phyloP scores from a whole-genome alignment of 1,140 invertebrate genomes.

The Melipona quadrifasciata region DNA sequence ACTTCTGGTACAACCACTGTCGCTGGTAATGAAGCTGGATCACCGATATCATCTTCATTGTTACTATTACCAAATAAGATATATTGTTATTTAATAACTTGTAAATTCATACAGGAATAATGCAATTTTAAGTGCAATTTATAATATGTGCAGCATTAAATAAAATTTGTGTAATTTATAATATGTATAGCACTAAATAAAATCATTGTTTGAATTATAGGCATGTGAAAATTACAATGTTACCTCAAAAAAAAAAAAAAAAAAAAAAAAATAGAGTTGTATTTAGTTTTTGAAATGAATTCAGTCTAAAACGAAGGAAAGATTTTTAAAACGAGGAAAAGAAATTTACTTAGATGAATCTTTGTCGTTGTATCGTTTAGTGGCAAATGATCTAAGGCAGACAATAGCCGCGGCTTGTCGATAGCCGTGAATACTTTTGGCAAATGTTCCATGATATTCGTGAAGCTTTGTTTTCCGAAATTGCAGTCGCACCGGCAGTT shows the following conservation, averaged over 20 bases:
- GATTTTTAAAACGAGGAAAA: background rate
- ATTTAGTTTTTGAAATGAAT: background rate
- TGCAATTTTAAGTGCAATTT: background rate
- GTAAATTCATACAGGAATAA: background rate
- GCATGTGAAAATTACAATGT: constrained; percentile 11
- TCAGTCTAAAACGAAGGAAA: background rate
- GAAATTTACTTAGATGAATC: constrained; percentile 63
- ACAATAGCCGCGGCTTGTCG: constrained; percentile 47
- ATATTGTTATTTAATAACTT: background rate
- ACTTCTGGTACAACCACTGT: constrained; percentile 97
- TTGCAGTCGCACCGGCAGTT: constrained; percentile 41
- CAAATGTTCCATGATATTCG: constrained; percentile 19
- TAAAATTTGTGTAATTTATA: background rate
- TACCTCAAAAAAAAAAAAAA: too few species aligned
- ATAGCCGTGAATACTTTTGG: constrained; percentile 26
- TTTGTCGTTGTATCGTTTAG: constrained; percentile 64
- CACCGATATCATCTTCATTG: constrained; percentile 71
- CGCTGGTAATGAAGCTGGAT: constrained; percentile 85
- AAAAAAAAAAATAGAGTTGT: background rate
- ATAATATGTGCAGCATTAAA: background rate
- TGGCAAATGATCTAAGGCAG: constrained; percentile 64
- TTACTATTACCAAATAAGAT: constrained; percentile 60
- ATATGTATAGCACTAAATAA: background rate
- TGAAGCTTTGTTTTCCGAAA: constrained; percentile 1
- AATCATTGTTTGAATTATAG: background rate